These are phyloP conservation scores for Tetramorium alpestre DNA, from an alignment of 1,140 invertebrate species.

Conservation along the genomic window DNA sequence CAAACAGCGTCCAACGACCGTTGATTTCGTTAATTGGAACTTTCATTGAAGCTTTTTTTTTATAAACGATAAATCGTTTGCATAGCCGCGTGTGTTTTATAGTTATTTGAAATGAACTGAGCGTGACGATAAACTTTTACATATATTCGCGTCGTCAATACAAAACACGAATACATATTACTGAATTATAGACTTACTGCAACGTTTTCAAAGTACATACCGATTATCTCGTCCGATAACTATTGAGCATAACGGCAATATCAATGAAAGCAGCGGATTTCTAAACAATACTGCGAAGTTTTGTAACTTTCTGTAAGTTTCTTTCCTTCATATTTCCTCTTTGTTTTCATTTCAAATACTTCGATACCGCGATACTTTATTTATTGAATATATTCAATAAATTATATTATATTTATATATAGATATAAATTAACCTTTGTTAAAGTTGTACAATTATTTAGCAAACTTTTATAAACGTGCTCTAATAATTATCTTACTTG, in stretches of 20 bases:
- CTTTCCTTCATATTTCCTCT: background rate
- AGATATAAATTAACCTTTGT: background rate
- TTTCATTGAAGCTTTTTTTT: background rate
- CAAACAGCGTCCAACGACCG: background rate
- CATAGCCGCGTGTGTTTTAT: background rate
- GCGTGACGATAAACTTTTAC: constrained; percentile 23
- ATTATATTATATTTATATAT: no score
- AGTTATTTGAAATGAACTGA: background rate
- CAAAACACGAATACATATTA: background rate
- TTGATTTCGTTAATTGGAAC: background rate
- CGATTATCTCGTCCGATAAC: background rate
- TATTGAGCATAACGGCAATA: background rate
- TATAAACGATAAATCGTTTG: background rate
- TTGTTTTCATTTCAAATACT: background rate
- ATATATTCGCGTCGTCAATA: background rate
- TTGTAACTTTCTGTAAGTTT: background rate
- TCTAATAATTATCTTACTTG: background rate
- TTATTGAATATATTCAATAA: background rate
- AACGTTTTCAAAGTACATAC: background rate
- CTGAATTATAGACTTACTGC: background rate
- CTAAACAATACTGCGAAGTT: background rate
- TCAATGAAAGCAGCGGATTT: background rate
- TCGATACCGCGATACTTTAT: background rate
- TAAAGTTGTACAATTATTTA: background rate
- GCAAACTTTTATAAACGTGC: background rate